A percentile compares a stretch with the other conserved stretches of the same genome.
phyloP scores from a whole-genome alignment of 2,888 invertebrate genomes.

The Drosophila silvestris region DNA sequence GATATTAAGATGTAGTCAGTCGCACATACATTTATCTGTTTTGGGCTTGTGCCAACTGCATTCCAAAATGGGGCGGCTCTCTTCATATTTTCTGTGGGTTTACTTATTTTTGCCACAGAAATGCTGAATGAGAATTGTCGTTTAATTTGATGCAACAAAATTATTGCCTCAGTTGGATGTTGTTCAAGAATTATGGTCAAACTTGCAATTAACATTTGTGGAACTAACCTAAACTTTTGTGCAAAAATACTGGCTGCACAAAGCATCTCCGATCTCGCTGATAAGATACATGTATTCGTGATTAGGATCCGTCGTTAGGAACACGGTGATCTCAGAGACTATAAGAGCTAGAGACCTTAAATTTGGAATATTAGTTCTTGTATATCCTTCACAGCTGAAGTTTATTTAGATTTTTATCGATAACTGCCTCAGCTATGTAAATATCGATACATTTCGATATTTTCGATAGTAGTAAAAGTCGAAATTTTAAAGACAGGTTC shows the following conservation, averaged over 20 bases:
- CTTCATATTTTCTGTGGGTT: neutral
- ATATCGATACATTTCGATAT: neutral
- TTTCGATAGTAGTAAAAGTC: neutral
- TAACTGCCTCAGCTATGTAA: neutral
- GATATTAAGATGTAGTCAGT: neutral
- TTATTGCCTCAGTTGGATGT: neutral
- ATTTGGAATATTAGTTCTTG: neutral
- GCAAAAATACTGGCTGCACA: too few relatives aligned
- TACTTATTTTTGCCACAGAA: neutral
- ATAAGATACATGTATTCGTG: neutral
- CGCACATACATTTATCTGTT: neutral
- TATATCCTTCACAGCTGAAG: too few relatives aligned
- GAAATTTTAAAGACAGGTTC: neutral
- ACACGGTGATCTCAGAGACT: neutral
- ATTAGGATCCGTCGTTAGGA: neutral
- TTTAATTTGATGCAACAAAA: neutral
- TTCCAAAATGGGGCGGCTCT: neutral
- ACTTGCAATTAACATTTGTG: neutral
- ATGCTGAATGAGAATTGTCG: neutral
- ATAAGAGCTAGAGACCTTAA: neutral
- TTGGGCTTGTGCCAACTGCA: constrained; percentile 17
- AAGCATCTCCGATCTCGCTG: too few relatives aligned
- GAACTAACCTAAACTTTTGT: neutral
- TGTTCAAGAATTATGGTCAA: neutral
- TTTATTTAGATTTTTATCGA: neutral